phyloP scores from a whole-genome alignment of 2,888 invertebrate species.

The Zygothrica quintamaculata region DNA sequence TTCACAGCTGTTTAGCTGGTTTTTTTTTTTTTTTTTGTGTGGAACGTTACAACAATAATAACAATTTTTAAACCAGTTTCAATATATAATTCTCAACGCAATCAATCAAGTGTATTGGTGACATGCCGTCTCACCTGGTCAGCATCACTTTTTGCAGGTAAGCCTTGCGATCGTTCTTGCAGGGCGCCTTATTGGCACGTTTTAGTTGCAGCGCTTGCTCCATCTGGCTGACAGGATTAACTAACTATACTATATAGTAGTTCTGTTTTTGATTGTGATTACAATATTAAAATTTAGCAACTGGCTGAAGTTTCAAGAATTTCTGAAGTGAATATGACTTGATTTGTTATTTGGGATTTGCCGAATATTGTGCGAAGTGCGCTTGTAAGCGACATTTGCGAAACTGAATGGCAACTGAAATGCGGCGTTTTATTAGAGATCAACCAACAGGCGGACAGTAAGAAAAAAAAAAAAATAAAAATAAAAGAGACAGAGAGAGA shows the following conservation, averaged over 20 bases:
- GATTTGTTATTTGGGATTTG: constrained; percentile 36
- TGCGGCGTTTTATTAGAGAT: constrained; percentile 82
- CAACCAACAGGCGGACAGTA: constrained; percentile 40
- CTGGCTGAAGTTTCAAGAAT: constrained; percentile 36
- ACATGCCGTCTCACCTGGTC: constrained; percentile 80
- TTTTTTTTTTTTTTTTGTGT: no score
- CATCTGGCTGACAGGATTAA: constrained; percentile 60
- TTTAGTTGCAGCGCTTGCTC: constrained; percentile 80
- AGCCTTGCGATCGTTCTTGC: constrained; percentile 84
- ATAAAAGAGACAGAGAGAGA: constrained; percentile 30
- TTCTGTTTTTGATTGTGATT: background rate
- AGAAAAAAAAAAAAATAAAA: no score
- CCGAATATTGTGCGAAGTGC: constrained; percentile 77
- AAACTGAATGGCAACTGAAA: constrained; percentile 82
- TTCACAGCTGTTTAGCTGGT: constrained; percentile 73
- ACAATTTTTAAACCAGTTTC: constrained; percentile 54
- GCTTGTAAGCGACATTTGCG: constrained; percentile 82
- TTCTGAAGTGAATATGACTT: background rate
- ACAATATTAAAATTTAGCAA: constrained; percentile 6
- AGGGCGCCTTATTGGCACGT: constrained; percentile 80
- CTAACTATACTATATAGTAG: no score
- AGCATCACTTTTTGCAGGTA: constrained; percentile 84
- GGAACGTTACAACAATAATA: constrained; percentile 12
- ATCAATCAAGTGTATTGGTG: constrained; percentile 49
- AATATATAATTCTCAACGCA: constrained; percentile 51